Base-by-base conservation (phyloP, 2,797 vertebrate genomes). In the Coluber constrictor region DNA sequence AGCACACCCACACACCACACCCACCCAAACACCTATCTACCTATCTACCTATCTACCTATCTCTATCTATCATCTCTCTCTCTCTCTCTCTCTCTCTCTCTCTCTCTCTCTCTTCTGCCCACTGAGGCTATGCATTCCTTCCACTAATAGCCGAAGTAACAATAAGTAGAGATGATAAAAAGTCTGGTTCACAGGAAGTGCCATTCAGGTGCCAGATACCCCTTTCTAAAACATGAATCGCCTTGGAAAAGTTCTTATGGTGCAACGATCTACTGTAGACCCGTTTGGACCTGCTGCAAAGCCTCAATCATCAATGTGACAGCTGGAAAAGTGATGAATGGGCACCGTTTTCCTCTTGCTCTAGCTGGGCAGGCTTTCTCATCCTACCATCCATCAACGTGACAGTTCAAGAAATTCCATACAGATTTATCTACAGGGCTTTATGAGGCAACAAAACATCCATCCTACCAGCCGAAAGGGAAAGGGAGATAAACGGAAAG, bases 321-420 rank as follows among this genome's bases (percentile, higher is more conserved):
- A 96, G 94, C 91, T 93, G 83, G 63, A 94, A 94, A 95, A 96
- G 95, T 97, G 97, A 98, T 97, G 95, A 97, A 97, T 97, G 93
- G 93, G 93, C 16, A 93, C 93, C 94, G 95, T 94, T 95, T 95
- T 91, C 93, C 94, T 91, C 94, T 95, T 94, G 90, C 95, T 97
- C 93, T 95, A 94, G 95, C 95, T 97, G 97, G 97, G 94, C 94
- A 96, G 95, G 95, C 93, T 96, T 93, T 93, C 47, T 95, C 61
- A 88, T 95, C 93, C 93, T 51, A 0, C 94, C 96, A 98, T 98
- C 97, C 96, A 98, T 98, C 98, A 98, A 92, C 12, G 89, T 97
- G 97, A 97, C 97, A 97, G 94, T 96, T 92, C 91, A 93, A 97
- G 95, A 96, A 97, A 97, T 94, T 94, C 96, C 90, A 87, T 16